Percentiles rank a stretch among this genome's conserved stretches.
phyloP scores from a whole-genome alignment of 2,797 vertebrate genomes.

The Sebastes hopkinsi region DNA sequence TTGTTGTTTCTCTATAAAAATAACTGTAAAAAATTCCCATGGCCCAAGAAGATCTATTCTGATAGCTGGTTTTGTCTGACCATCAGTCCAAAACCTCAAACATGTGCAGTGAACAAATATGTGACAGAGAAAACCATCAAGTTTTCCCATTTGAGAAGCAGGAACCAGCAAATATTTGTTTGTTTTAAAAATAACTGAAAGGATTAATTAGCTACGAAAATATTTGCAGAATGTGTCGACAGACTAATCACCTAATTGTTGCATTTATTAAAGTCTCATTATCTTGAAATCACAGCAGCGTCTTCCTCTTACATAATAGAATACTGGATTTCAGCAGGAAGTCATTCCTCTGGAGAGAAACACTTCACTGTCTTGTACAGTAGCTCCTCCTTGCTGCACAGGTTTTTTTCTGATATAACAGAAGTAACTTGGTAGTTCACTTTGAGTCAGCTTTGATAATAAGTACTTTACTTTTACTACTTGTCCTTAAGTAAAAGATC shows the following conservation, averaged over 20 bases:
- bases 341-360: not conserved
- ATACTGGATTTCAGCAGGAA: not conserved
- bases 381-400: not conserved
- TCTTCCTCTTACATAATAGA: not conserved
- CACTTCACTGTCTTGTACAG: not conserved
- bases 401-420: not conserved
- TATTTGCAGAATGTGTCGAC: no score
- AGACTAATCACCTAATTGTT: not conserved
- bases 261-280: not conserved
- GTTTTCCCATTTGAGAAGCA: not conserved
- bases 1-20: no score
- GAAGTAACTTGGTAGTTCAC: not conserved
- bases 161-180: no score
- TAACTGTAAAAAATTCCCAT: accelerated
- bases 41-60: no score
- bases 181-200: no score
- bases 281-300: not conserved
- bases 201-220: no score
- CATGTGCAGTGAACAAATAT: no score
- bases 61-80: accelerated
- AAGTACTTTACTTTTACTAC: not conserved
- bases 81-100: no score
- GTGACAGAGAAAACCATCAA: not conserved
- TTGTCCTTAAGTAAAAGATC: not conserved
- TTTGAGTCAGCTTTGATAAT: not conserved